These are phyloP conservation scores for Nannoperca australis DNA, from an alignment of 2,797 vertebrate genomes.

Conservation along the genomic window DNA sequence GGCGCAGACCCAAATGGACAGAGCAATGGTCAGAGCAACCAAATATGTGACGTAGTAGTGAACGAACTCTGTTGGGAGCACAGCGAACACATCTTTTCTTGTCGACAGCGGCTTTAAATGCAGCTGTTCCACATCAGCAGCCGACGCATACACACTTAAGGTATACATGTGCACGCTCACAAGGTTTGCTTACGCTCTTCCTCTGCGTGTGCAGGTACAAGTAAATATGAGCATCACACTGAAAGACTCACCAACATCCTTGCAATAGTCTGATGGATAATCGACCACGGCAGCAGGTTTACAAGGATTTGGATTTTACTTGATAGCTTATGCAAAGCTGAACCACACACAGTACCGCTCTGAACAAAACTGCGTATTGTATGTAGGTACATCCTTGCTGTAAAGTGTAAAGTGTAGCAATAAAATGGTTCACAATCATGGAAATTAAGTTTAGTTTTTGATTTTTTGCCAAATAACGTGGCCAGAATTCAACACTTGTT, in stretches of 20 bases:
- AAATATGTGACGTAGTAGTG: no score
- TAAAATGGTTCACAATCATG: neutral
- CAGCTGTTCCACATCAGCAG: no score
- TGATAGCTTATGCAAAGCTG: neutral
- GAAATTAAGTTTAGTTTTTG: no score
- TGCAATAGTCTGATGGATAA: neutral
- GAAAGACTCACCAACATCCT: neutral
- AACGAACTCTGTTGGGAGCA: no score
- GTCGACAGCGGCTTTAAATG: no score
- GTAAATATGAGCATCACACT: neutral
- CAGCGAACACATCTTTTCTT: no score
- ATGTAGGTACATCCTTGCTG: neutral
- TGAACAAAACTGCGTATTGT: neutral
- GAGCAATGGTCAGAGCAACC: no score
- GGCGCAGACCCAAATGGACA: no score
- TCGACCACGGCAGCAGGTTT: neutral
- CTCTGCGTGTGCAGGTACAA: neutral
- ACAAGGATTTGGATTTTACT: conserved; percentile 3
- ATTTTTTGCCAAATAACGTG: conserved; percentile 26
- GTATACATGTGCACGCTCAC: neutral
- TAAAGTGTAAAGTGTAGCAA: neutral
- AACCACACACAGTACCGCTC: neutral
- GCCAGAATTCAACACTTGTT: conserved; percentile 27
- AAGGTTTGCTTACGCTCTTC: neutral
- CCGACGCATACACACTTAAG: neutral